Conservation (phyloP, 2,888 invertebrate species). For the Lochmaea crataegi region DNA sequence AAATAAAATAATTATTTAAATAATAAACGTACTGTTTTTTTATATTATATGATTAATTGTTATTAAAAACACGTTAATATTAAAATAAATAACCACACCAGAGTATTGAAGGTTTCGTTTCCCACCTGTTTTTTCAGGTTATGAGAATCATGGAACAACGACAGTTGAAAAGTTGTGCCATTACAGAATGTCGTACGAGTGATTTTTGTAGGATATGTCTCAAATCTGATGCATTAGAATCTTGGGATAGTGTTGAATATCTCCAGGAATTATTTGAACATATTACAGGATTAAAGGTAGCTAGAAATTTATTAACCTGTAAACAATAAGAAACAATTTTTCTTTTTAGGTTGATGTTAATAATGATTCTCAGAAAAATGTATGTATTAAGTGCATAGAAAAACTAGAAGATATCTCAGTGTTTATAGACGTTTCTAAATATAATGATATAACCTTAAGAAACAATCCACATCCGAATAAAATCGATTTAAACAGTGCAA, state of each 20-base stretch:
- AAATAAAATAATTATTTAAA: no score
- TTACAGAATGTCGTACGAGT: background rate
- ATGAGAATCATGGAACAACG: no score
- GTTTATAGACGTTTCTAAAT: background rate
- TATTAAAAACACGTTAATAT: no score
- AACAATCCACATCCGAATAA: background rate
- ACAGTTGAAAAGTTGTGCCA: background rate
- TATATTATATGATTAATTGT: no score
- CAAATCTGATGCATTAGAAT: constrained; percentile 1
- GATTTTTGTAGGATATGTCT: background rate
- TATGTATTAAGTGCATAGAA: background rate
- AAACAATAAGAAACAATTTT: no score
- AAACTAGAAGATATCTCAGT: background rate
- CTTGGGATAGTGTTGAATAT: background rate
- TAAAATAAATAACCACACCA: no score
- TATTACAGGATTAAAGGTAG: background rate
- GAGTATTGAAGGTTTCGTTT: no score
- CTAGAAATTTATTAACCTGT: no score
- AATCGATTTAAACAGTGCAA: background rate
- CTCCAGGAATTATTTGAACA: background rate
- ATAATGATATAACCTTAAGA: background rate
- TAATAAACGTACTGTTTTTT: no score
- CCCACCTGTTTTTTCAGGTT: no score
- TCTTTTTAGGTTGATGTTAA: no score
- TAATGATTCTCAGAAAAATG: no score